Percentiles rank a stretch among this genome's conserved stretches.
Conservation (phyloP, 2,113 vertebrate species). For the Aegotheles bennettii region DNA sequence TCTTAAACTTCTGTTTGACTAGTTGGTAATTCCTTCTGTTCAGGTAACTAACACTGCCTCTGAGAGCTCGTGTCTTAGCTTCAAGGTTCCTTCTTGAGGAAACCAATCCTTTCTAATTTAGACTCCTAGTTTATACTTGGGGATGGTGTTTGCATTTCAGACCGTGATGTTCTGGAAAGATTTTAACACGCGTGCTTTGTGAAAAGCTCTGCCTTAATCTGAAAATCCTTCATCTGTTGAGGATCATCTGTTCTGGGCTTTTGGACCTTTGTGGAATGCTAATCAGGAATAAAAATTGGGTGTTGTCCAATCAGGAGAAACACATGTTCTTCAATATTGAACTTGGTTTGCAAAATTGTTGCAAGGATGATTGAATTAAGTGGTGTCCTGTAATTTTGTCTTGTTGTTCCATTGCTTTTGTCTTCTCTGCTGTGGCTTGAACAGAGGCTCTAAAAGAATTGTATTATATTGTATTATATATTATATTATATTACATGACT, state of each 20-base stretch:
- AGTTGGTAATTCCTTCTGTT: neutral
- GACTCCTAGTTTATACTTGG: neutral
- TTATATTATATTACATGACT: neutral
- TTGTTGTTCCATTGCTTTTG: constrained; percentile 1
- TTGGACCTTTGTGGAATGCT: neutral
- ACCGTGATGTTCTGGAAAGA: neutral
- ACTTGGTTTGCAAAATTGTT: neutral
- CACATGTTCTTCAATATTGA: neutral
- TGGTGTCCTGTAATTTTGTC: constrained; percentile 20
- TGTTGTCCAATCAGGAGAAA: neutral
- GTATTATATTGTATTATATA: no score
- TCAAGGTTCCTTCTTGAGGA: neutral
- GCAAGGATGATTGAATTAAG: constrained; percentile 24
- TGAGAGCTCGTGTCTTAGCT: neutral
- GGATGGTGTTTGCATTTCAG: neutral
- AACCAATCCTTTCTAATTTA: neutral
- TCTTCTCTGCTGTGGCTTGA: constrained; percentile 11
- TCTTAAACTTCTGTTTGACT: neutral
- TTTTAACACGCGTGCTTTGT: neutral
- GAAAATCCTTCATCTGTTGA: neutral
- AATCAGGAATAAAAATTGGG: neutral
- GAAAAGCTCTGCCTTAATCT: neutral
- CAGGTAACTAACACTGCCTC: neutral
- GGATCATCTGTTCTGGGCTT: neutral
- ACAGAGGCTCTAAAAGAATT: constrained; percentile 25